Evolutionary conservation across 30 jellyfish, hydroid and myxozoan genomes (phyloP).

Genomic region (Hydractinia echinata): DNA sequence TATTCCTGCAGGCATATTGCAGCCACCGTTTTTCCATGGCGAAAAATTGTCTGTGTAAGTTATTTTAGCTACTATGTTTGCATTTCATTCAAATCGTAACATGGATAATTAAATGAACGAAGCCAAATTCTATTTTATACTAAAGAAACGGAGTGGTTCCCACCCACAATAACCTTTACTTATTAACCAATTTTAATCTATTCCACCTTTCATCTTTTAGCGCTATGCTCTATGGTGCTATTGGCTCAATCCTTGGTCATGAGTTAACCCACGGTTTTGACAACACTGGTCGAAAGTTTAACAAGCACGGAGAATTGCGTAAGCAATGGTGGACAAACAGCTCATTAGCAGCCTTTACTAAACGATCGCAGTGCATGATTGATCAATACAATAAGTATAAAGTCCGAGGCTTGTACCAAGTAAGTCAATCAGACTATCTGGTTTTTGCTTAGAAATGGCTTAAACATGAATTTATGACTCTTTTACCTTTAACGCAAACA

Average conservation of each 20-base stretch:
- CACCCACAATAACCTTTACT: too few relatives aligned
- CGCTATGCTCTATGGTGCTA: constrained; percentile 97
- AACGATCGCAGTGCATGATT: constrained; percentile 88
- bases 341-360: constrained; percentile 57
- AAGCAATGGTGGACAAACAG: constrained; percentile 94
- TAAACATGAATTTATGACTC: too few relatives aligned
- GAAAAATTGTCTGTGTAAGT: constrained; percentile 77
- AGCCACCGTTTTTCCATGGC: constrained; percentile 96
- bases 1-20: constrained; percentile 98
- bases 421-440: constrained; percentile 27
- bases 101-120: too few relatives aligned
- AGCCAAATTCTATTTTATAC: too few relatives aligned
- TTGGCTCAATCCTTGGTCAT: constrained; percentile 98
- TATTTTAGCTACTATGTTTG: too few relatives aligned
- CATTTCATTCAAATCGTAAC: too few relatives aligned
- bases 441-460: too few relatives aligned
- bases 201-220: constrained; percentile 21
- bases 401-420: constrained; percentile 79
- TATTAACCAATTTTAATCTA: too few relatives aligned
- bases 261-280: constrained; percentile 96
- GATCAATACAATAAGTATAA: constrained; percentile 75
- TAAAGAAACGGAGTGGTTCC: too few relatives aligned
- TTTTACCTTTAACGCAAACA: too few relatives aligned
- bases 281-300: constrained; percentile 91
- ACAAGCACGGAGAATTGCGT: constrained; percentile 89